These are phyloP conservation scores for Haplochromis burtoni DNA, from an alignment of 2,113 vertebrate species.

Conservation along the genomic window DNA sequence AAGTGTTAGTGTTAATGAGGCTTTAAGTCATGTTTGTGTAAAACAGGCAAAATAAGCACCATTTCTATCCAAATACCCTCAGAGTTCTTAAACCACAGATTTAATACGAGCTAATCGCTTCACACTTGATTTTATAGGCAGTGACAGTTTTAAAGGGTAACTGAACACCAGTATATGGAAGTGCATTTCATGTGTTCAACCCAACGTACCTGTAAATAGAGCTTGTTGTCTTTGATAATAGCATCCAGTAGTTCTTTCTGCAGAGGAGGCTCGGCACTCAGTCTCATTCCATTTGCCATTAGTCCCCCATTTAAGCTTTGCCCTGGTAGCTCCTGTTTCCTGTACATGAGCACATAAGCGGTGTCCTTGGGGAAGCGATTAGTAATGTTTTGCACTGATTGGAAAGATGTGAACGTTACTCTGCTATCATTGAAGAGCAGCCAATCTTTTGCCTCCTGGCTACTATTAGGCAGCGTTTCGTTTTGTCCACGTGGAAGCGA, in stretches of 20 bases:
- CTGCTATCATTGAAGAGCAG: conserved; percentile 98
- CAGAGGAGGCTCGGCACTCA: conserved; percentile 87
- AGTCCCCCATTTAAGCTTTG: conserved; percentile 33
- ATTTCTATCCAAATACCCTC: background rate
- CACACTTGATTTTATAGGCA: background rate
- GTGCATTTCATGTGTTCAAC: background rate
- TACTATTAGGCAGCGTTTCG: conserved; percentile 11
- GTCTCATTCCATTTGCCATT: conserved; percentile 70
- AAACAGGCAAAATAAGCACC: background rate
- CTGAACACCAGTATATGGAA: background rate
- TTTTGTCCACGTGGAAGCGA: conserved; percentile 61
- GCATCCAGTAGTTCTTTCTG: conserved; percentile 98
- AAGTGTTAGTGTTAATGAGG: background rate
- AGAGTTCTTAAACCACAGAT: background rate
- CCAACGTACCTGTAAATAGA: conserved; percentile 88
- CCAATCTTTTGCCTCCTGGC: conserved; percentile 82
- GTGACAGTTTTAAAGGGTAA: background rate
- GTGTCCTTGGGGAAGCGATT: conserved; percentile 97
- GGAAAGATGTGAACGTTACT: conserved; percentile 95
- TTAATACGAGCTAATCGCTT: background rate
- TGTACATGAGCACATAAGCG: conserved; percentile 95
- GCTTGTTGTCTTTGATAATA: conserved; percentile 96
- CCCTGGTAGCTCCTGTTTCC: conserved; percentile 77
- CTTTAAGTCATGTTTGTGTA: background rate
- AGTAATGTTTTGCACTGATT: conserved; percentile 94